Base-by-base conservation (phyloP, 2,888 invertebrate genomes). In the Troglohyphantes excavatus region DNA sequence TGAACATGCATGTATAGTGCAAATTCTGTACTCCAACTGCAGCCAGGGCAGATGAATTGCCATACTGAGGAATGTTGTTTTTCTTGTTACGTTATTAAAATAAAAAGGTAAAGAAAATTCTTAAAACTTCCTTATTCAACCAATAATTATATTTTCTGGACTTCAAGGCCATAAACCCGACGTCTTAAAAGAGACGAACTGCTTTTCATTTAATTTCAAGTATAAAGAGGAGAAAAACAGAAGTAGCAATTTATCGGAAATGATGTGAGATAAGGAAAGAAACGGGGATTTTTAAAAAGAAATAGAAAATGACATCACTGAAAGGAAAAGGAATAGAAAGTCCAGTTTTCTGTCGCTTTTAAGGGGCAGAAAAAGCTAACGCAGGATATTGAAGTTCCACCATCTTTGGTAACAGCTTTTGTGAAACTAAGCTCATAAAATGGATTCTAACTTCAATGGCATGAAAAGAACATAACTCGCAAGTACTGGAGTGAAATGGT, bases 201-300 rank as follows among this genome's bases (percentile, higher is more conserved):
- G 21, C 39, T 33, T 82, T 82, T 82, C 82, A 70, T 82, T 82
- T 82, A 82, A 82, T 72, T 82, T 82, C 59, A 82, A 70, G 67
- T 27, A 82, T 72, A 82, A 82, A 82, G 70, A 26, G 53, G 29
- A 70, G 21, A 19, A 61, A 83, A 83, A 83, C 72, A 83, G 70
- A 83, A 83, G 83, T 73, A 72, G 83, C 83, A 83, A 83, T 83
- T 83, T 83, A 83, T 83, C 63, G 83, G 63, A 83, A 83, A 83
- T 83, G 72, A 83, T 83, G 72, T 59, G 61, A 83, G 43, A 83
- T 83, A 72, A 63, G 72, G 61, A 83, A 73, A 63, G 72, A 63
- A 83, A 63, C 63, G 72, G 26, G 43, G 63, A 83, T 72, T 83
- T 72, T 17, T 9, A 73, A 72, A 83, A 61, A 43, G 53, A 72